Conservation (phyloP, 2,797 vertebrate species). For the Bradypodion pumilum region DNA sequence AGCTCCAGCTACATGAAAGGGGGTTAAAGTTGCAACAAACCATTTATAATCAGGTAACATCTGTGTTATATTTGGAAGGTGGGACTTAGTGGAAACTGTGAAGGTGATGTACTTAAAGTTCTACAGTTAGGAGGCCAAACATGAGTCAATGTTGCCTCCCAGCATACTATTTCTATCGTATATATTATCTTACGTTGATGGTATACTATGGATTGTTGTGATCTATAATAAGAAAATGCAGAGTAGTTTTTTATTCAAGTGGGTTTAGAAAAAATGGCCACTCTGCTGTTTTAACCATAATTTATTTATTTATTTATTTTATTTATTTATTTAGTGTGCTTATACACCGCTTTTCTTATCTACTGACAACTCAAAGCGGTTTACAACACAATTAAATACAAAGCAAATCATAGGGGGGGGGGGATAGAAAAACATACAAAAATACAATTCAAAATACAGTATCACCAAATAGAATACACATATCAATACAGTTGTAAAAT, state of each 20-base stretch:
- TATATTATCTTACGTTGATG: neutral
- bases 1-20: slow-evolving; percentile 95
- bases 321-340: too few relatives aligned
- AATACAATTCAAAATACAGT: too few relatives aligned
- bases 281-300: neutral
- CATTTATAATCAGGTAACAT: slow-evolving; percentile 91
- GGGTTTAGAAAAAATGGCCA: neutral
- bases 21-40: slow-evolving; percentile 92
- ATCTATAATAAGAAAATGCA: neutral
- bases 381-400: too few relatives aligned
- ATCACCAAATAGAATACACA: too few relatives aligned
- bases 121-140: neutral
- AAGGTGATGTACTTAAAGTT: neutral
- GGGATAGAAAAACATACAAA: too few relatives aligned
- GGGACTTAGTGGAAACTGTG: too few relatives aligned
- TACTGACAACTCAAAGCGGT: too few relatives aligned
- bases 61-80: neutral
- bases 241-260: neutral
- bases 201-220: neutral
- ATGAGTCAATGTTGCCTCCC: neutral
- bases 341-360: too few relatives aligned
- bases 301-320: too few relatives aligned
- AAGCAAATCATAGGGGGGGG: too few relatives aligned
- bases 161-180: neutral
- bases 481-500: too few relatives aligned